Conservation (phyloP, 2,797 vertebrate genomes). For the Oreochromis mossambicus region DNA sequence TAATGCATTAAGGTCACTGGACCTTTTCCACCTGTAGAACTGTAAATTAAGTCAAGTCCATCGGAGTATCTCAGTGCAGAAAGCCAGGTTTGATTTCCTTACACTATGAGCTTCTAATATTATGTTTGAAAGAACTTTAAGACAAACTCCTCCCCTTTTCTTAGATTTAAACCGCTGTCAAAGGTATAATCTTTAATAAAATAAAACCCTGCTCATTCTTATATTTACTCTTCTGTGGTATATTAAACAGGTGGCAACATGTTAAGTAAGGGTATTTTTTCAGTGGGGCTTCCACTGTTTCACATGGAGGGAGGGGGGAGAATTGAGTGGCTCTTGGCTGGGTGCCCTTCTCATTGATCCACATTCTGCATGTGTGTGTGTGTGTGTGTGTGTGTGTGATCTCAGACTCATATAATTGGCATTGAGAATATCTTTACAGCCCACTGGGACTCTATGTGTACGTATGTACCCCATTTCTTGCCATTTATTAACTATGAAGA, state of each 20-base stretch:
- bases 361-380: slow-evolving; percentile 11
- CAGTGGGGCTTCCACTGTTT: neutral
- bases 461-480: neutral
- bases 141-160: neutral
- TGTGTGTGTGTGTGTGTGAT: slow-evolving; percentile 23
- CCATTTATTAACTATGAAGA: slow-evolving; percentile 10
- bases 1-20: slow-evolving; percentile 47
- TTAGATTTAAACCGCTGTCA: neutral
- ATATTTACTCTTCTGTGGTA: neutral
- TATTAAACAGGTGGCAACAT: slow-evolving; percentile 18
- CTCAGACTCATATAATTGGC: slow-evolving; percentile 54
- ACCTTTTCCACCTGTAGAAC: neutral
- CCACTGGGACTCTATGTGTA: slow-evolving; percentile 1
- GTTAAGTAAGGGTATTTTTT: slow-evolving; percentile 30
- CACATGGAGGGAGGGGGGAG: neutral
- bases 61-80: neutral
- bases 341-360: slow-evolving; percentile 56
- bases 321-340: slow-evolving; percentile 58
- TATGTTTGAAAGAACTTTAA: neutral
- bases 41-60: neutral
- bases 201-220: neutral
- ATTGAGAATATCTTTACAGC: slow-evolving; percentile 36
- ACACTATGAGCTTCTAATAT: neutral
- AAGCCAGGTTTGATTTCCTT: neutral
- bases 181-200: neutral